phyloP scores from a whole-genome alignment of 1,140 invertebrate species.

The Dreissena rostriformis region DNA sequence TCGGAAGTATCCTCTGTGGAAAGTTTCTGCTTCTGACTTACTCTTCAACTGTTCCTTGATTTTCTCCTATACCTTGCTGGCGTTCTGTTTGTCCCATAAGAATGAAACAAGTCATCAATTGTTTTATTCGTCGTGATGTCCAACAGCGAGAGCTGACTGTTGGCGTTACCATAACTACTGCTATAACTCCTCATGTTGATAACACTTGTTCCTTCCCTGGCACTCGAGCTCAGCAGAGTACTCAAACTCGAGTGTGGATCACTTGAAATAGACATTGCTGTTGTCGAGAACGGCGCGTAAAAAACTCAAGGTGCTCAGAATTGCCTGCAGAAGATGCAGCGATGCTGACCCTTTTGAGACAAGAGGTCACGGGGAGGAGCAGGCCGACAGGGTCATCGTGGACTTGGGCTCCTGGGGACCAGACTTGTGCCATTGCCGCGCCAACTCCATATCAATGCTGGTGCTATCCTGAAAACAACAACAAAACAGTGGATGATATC shows the following conservation, averaged over 20 bases:
- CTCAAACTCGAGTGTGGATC: slow-evolving; percentile 28
- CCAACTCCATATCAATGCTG: slow-evolving; percentile 77
- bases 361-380: slow-evolving; percentile 35
- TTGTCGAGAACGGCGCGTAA: background rate
- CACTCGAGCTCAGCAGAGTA: slow-evolving; percentile 11
- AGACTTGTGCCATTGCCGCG: slow-evolving; percentile 72
- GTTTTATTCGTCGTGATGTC: too few relatives aligned
- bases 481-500: background rate
- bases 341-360: slow-evolving; percentile 5
- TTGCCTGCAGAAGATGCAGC: slow-evolving; percentile 16
- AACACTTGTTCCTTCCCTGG: background rate
- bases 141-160: too few relatives aligned
- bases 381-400: slow-evolving; percentile 69
- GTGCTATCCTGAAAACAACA: slow-evolving; percentile 74
- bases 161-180: background rate
- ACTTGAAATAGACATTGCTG: background rate
- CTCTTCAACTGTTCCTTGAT: too few relatives aligned
- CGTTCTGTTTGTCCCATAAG: too few relatives aligned
- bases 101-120: too few relatives aligned
- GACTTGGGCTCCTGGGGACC: slow-evolving; percentile 75
- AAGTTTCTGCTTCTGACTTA: too few relatives aligned
- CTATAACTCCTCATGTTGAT: background rate
- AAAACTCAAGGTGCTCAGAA: background rate
- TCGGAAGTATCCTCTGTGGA: too few relatives aligned
- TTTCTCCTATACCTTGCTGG: too few relatives aligned